Base-by-base conservation (phyloP, 2,113 vertebrate genomes). In the Rhipidura dahli region DNA sequence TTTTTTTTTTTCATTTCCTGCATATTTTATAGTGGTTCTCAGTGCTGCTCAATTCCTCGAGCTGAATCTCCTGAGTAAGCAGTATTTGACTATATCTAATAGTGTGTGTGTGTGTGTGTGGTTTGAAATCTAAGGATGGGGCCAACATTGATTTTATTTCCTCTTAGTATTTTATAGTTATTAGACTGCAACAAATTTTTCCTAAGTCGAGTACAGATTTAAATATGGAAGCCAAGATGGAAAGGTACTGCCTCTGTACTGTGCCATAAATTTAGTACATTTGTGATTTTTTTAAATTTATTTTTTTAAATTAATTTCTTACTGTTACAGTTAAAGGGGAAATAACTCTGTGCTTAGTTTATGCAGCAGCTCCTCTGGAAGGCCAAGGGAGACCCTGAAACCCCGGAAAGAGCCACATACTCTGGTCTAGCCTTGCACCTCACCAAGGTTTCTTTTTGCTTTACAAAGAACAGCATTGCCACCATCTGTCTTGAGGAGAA, bases 101-200 rank as follows among this genome's bases (percentile, higher is more conserved):
- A 77, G 81, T 1, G 33, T 21, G 23, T n/a, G 79, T 56, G 79
- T 56, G 44, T 11, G 39, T 17, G 37, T 94, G 95, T 96, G 95
- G 86, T 17, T 73, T 95, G 96, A 97, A 96, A 97, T 87, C 88
- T 83, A 96, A 98, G 92, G 92, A 87, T 71, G 45, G 60, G 81
- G 90, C 95, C 60, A 92, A 95, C 97, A 97, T 95, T 91, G 96
- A 98, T 97, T 96, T 97, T 97, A 90, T 95, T 94, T 96, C 96
- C 87, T 86, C 49, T 87, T 90, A 73, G 91, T 97, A 96, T 96
- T 97, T 98, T 96, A 98, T 91, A 89, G 96, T 95, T 97, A 97
- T 93, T 95, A 93, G 97, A 96, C 76, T 69, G 87, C 89, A 83
- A 95, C 97, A 96, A 90, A 89, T 97, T 97, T 96, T 96, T 88